Evolutionary conservation across 2,888 invertebrate genomes (phyloP), one percentile per base, ranked within the genome.

Genomic region (Adineta ricciae): DNA sequence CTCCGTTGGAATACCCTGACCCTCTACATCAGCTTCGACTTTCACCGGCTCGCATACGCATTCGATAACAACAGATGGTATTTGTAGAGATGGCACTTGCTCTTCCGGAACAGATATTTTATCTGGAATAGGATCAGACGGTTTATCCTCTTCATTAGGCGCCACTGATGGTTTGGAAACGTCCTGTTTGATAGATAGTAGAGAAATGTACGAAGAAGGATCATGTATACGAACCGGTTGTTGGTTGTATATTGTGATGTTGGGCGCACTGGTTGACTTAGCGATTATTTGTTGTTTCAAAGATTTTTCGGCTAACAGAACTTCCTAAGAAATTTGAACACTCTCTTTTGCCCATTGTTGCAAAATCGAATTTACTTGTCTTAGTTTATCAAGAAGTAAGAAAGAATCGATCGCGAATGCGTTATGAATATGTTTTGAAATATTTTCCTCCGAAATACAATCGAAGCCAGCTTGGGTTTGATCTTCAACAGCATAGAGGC

Each of bases 401-500:
- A 41, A 8, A 24, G 38, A 41, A 78, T 78, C 78, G 11, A 78
- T 41, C 24, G 0, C 19, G 24, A 41, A 78, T n/a, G 41, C 78
- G 41, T 78, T 41, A 8, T 78, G 38, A 78, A 78, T 41, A 41
- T 41, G 41, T 78, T 78, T 78, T 41, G 38, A 1, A 38, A 78
- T 41, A 41, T n/a, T 24, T 11, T 38, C 19, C 24, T n/a, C 7
- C 3, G 78, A 78, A 78, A 9, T 9, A 78, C 5, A 78, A 24
- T 41, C 21, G 24, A 24, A 1, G 27, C 14, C 56, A 11, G 84
- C 32, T 21, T 83, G 54, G 24, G 78, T 78, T 41, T 73, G 72
- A 78, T 84, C 73, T 56, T 85, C 85, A 24, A 84, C 82, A 32
- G 83, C 84, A 56, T 83, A 41, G 9, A 85, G 7, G 16, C 49